Evolutionary conservation across 2,113 vertebrate species (phyloP).

Genomic region (Fulica atra): DNA sequence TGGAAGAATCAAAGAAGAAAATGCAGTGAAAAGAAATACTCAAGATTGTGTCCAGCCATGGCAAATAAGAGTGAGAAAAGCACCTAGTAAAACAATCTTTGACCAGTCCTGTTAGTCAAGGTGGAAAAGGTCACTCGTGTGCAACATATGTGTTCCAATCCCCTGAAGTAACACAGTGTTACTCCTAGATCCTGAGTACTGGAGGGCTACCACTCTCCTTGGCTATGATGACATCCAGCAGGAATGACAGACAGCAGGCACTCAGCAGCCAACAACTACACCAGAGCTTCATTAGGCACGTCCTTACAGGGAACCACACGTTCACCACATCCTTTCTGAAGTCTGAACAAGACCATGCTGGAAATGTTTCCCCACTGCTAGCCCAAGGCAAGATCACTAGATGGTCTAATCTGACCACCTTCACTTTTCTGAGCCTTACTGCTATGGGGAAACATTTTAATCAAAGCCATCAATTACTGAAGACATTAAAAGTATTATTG

Average conservation of each 20-base stretch:
- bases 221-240: neutral
- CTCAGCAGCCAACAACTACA: neutral
- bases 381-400: neutral
- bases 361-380: neutral
- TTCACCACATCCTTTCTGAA: neutral
- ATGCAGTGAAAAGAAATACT: neutral
- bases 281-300: neutral
- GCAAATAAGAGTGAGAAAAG: neutral
- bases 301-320: neutral
- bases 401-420: neutral
- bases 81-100: neutral
- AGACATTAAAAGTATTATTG: neutral
- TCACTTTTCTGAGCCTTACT: neutral
- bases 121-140: neutral
- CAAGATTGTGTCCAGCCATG: neutral
- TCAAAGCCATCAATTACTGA: neutral
- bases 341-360: neutral
- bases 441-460: neutral
- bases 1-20: neutral
- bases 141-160: neutral
- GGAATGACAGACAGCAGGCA: rapidly evolving
- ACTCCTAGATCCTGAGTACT: no score
- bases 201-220: neutral
- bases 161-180: neutral
- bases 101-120: neutral